Evolutionary conservation across 2,113 vertebrate genomes (phyloP), one percentile per base, ranked within the genome.

Genomic region (Caranx ignobilis): DNA sequence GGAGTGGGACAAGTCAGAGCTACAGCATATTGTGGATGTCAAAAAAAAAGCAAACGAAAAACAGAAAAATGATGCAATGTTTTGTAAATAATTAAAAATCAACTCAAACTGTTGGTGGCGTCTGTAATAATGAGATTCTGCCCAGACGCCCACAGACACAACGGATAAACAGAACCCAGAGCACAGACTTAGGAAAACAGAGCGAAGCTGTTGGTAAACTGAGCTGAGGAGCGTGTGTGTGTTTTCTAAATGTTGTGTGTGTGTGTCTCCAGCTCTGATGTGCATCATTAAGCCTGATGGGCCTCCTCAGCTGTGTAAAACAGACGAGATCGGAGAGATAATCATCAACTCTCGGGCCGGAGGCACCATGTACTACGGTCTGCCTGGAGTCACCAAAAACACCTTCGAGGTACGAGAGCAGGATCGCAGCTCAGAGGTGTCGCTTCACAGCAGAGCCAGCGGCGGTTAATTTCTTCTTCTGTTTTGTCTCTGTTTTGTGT

Each of bases 301-400:
- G 1, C 93, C 96, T 0, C 97, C 98, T 39, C 97, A 97, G 87
- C 94, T 99, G 85, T 99, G 98, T 89, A 99, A 95, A 92, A 98
- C 97, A 0, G 98, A 99, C 2, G 97, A 99, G 90, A 99, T 99
- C 2, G 98, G 98, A 26, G 98, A 99, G 77, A 98, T 99, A 63
- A 98, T 98, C 16, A 96, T 99, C 32, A 99, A 97, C 94, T 98
- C 96, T 82, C 96, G 96, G 60, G 96, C 97, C 19, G 97, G 97
- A 77, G 97, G 97, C 63, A 98, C 94, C 92, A 96, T 97, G 96
- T 99, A 99, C 92, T 99, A 97, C 1, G 97, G 97, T 37, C 95
- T 99, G 73, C 92, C 96, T 39, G 98, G 98, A 56, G 93, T 99
- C 89, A 99, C 98, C 16, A 99, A 99, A 92, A 98, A 96, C 52